Base-by-base conservation (phyloP, 2,113 vertebrate genomes). In the Austrofundulus limnaeus region DNA sequence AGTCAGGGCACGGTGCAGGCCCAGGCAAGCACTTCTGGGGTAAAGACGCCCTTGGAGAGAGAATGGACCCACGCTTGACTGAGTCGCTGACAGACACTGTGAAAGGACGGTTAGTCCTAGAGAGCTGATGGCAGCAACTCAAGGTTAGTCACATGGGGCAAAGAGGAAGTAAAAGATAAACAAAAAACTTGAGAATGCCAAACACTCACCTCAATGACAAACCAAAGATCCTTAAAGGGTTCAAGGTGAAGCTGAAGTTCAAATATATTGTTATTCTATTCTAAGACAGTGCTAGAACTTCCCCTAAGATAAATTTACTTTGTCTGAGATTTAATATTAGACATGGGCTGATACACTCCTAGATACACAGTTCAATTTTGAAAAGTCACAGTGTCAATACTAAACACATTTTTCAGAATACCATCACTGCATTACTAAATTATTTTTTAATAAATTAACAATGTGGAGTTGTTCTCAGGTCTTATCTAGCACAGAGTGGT, bases 31-130 rank as follows among this genome's bases (percentile, higher is more conserved):
- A 25, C 62, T 76, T 49, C 66, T 57, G 0, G 5, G 70, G 72
- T 24, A 21, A 37, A 13, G 58, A 75, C 41, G 47, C 64, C 73
- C 77, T 75, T 63, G 54, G 66, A 62, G 62, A 62, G 77, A 65
- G 72, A 81, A 78, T 61, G 70, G 72, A 45, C 50, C 55, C 71
- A 82, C 64, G 84, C 70, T 75, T 76, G 70, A 89, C 59, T 53
- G 75, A 74, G 16, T 69, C 51, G 15, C 68, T 87, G 85, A 89
- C 76, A 58, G 74, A 65, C 62, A 12, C 43, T 49, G 63, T 23
- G 60, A 81, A 52, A 83, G 70, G 83, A 84, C 82, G 74, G 84
- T 69, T 70, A 70, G 80, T 67, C 76, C 74, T 75, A 68, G 63
- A 70, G 78, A 37, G 19, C 78, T 66, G 72, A 85, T 53, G 50